These are phyloP conservation scores for Acronicta psi DNA, from an alignment of 2,888 invertebrate genomes.

Conservation along the genomic window DNA sequence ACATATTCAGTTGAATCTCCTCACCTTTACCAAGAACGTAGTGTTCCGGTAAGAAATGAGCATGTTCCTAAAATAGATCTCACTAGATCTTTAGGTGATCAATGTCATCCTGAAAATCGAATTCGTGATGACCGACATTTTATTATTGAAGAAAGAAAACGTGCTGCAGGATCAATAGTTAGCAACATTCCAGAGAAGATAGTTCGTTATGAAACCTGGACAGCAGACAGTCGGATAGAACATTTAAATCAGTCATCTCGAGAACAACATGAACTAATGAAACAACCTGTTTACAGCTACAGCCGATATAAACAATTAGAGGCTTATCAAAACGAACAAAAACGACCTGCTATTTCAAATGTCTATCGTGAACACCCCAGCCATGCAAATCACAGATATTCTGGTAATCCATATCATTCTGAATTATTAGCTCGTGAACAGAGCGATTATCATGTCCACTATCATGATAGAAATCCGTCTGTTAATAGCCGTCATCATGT, in stretches of 20 bases:
- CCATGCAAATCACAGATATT: constrained; percentile 72
- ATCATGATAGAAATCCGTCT: constrained; percentile 74
- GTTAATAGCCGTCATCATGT: constrained; percentile 76
- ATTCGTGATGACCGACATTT: constrained; percentile 81
- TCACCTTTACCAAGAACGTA: constrained; percentile 75
- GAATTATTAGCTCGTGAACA: constrained; percentile 72
- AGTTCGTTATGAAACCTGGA: constrained; percentile 83
- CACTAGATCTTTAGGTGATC: constrained; percentile 75
- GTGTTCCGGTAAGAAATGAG: constrained; percentile 71
- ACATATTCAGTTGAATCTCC: constrained; percentile 77
- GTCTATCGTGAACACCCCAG: constrained; percentile 74
- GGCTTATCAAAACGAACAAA: constrained; percentile 82
- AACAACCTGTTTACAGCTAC: constrained; percentile 83
- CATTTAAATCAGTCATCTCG: constrained; percentile 75
- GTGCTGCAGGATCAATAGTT: constrained; percentile 76
- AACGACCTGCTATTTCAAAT: constrained; percentile 67
- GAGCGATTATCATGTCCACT: constrained; percentile 76
- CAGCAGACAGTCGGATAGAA: constrained; percentile 82
- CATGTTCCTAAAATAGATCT: constrained; percentile 86
- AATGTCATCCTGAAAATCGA: constrained; percentile 74
- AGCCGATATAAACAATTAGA: constrained; percentile 82
- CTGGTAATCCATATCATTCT: constrained; percentile 67
- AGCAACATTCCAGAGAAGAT: constrained; percentile 87
- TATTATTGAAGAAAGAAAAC: constrained; percentile 83
- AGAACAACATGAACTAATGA: constrained; percentile 83